A percentile compares a stretch with the other conserved stretches of the same genome.
Evolutionary conservation across 2,113 vertebrate genomes (phyloP).

Genomic region (Ptilorrhoa leucosticta): DNA sequence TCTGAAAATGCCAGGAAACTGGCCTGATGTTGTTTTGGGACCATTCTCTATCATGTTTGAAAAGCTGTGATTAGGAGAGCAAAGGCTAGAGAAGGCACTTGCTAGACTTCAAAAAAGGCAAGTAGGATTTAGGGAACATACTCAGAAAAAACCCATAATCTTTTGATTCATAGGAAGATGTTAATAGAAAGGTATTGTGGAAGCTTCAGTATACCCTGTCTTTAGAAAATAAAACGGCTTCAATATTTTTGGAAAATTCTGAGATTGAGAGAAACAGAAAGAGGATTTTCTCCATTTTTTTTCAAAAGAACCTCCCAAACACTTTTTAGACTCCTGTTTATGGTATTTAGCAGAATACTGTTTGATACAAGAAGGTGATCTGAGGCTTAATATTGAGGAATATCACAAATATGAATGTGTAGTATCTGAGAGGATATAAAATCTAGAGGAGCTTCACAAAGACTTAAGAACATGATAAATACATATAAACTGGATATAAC

Average conservation of each 20-base stretch:
- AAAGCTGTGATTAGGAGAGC: background rate
- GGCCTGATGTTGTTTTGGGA: background rate
- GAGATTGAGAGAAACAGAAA: background rate
- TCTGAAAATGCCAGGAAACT: background rate
- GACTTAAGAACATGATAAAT: background rate
- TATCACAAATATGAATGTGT: background rate
- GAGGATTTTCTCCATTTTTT: background rate
- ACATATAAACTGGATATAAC: background rate
- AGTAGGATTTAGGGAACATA: background rate
- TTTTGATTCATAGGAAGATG: background rate
- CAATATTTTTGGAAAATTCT: background rate
- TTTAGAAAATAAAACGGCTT: background rate
- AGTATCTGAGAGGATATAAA: background rate
- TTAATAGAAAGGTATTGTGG: background rate
- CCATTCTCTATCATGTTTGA: background rate
- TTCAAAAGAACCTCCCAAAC: background rate
- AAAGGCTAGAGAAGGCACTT: background rate
- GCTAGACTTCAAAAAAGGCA: background rate
- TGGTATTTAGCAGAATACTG: background rate
- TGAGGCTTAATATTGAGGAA: background rate
- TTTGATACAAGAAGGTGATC: background rate
- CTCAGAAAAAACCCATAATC: background rate
- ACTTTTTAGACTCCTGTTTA: background rate
- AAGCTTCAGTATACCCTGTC: background rate
- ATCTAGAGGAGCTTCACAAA: background rate